These are phyloP conservation scores for Lochmaea crataegi DNA, from an alignment of 2,888 invertebrate genomes.

Conservation along the genomic window DNA sequence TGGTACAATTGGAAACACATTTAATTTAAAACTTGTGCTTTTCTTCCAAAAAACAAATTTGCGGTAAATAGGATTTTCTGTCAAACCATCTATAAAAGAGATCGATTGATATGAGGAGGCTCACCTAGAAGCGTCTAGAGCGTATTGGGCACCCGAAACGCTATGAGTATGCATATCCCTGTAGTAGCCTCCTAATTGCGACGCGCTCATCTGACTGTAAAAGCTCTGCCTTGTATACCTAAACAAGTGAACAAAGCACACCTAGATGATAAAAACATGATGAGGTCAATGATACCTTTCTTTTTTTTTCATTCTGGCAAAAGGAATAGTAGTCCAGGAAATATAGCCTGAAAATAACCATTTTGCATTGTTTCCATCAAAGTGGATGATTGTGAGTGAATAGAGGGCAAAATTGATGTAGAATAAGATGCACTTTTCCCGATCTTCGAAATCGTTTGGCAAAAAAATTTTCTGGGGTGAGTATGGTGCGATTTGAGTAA, in stretches of 20 bases:
- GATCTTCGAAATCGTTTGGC: too few relatives aligned
- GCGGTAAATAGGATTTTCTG: neutral
- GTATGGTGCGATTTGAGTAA: too few relatives aligned
- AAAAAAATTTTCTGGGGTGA: too few relatives aligned
- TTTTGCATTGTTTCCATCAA: too few relatives aligned
- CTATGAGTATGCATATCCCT: constrained; percentile 64
- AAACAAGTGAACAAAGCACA: constrained; percentile 55
- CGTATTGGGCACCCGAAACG: constrained; percentile 61
- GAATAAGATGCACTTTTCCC: too few relatives aligned
- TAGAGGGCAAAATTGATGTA: too few relatives aligned
- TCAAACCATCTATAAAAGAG: constrained; percentile 1
- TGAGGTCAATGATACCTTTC: constrained; percentile 19
- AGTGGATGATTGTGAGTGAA: too few relatives aligned
- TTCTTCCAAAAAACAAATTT: too few relatives aligned
- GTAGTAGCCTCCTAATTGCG: constrained; percentile 62
- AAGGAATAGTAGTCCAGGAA: too few relatives aligned
- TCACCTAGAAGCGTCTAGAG: constrained; percentile 65
- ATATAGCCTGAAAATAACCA: too few relatives aligned
- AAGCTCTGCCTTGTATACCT: constrained; percentile 66
- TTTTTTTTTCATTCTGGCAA: neutral
- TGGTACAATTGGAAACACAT: too few relatives aligned
- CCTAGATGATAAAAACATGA: constrained; percentile 41
- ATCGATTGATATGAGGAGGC: constrained; percentile 44
- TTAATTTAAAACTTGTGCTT: too few relatives aligned
- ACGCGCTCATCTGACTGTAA: constrained; percentile 63